phyloP scores from a whole-genome alignment of 2,888 invertebrate species.

The Prenolepis imparis region DNA sequence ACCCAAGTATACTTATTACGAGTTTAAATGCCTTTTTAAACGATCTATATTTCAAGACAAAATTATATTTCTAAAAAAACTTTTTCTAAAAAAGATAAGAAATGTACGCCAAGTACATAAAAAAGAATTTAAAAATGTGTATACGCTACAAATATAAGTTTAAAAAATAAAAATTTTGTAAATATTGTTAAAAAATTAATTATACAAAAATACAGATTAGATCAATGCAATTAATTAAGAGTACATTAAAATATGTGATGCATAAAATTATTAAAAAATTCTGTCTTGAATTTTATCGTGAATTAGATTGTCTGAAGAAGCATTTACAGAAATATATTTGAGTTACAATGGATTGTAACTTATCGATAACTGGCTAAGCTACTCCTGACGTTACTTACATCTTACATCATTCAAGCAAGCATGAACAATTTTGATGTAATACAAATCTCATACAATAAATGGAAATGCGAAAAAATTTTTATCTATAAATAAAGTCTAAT shows the following conservation, averaged over 20 bases:
- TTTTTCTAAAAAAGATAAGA: background rate
- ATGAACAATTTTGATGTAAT: background rate
- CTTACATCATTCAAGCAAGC: background rate
- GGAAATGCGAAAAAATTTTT: background rate
- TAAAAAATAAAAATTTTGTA: background rate
- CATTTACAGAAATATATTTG: background rate
- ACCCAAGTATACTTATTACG: background rate
- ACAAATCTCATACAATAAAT: background rate
- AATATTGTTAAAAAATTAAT: background rate
- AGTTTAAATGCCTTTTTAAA: background rate
- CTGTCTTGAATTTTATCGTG: background rate
- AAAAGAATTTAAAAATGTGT: background rate
- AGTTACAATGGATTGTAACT: background rate
- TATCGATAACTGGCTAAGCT: slow-evolving; percentile 6
- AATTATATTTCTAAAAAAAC: background rate
- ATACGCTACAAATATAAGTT: background rate
- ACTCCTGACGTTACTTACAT: background rate
- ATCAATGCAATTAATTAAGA: background rate
- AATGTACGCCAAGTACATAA: background rate
- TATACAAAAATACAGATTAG: background rate
- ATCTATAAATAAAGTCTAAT: slow-evolving; percentile 2
- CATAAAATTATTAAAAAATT: background rate
- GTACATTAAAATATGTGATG: background rate
- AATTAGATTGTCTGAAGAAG: background rate
- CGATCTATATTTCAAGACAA: background rate